Evolutionary conservation across 1,140 invertebrate species (phyloP).

Genomic region (Drosophila punjabiensis): DNA sequence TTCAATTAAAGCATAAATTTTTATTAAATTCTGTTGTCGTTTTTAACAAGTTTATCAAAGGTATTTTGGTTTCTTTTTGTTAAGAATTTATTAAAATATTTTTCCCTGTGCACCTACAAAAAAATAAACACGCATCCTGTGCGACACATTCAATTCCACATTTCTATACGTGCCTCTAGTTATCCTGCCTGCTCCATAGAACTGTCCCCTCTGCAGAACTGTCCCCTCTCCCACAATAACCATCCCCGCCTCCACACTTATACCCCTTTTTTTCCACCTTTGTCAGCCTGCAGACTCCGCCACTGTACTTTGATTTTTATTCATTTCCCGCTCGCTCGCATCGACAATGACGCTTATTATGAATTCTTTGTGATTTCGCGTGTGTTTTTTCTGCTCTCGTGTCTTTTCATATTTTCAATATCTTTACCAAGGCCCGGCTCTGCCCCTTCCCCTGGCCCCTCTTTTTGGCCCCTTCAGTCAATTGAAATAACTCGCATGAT

Average conservation of each 20-base stretch:
- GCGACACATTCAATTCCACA: slow-evolving; percentile 74
- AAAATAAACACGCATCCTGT: slow-evolving; percentile 72
- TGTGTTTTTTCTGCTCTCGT: slow-evolving; percentile 51
- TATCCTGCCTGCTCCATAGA: slow-evolving; percentile 3
- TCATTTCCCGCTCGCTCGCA: slow-evolving; percentile 80
- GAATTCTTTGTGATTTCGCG: slow-evolving; percentile 81
- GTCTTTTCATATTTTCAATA: slow-evolving; percentile 82
- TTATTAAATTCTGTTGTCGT: no score
- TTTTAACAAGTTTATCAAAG: not conserved
- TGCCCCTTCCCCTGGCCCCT: not conserved
- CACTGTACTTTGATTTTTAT: slow-evolving; percentile 79
- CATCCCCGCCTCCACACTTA: not conserved
- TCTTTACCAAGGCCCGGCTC: slow-evolving; percentile 40
- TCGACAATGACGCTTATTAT: slow-evolving; percentile 84
- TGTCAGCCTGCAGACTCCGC: slow-evolving; percentile 46
- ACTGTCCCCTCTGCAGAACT: not conserved
- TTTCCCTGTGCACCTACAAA: slow-evolving; percentile 9
- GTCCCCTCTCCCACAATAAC: not conserved
- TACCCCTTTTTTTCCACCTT: slow-evolving; percentile 74
- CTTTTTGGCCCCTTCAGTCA: slow-evolving; percentile 24
- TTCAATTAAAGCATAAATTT: not conserved
- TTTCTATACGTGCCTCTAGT: slow-evolving; percentile 45
- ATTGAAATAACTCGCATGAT: slow-evolving; percentile 78
- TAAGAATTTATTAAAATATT: not conserved
- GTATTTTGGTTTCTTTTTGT: not conserved